phyloP scores from a whole-genome alignment of 2,888 invertebrate species.

The Entomobrya multifasciata region DNA sequence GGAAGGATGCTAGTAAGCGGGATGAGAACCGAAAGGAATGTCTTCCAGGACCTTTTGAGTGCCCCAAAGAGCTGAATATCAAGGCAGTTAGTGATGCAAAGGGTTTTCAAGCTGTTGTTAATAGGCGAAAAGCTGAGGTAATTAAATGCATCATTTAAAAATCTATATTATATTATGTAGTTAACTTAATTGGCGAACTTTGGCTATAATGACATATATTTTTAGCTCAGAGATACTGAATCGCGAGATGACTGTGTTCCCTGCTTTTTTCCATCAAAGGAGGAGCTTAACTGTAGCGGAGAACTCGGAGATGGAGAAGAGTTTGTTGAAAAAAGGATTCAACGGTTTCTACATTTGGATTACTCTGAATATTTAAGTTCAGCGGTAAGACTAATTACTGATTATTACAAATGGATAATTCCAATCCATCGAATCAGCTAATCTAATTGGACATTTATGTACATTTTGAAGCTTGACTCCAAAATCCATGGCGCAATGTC shows the following conservation, averaged over 20 bases:
- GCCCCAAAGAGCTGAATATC: conserved; percentile 6
- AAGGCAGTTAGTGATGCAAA: not conserved
- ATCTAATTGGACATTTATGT: too few species aligned
- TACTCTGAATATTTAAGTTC: conserved; percentile 21
- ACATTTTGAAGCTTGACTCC: not conserved
- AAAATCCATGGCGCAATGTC: conserved; percentile 27
- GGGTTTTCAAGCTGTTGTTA: not conserved
- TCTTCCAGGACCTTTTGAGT: conserved; percentile 41
- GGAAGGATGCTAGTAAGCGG: not conserved
- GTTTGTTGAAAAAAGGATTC: not conserved
- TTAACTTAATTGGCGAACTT: too few species aligned
- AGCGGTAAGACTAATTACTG: not conserved
- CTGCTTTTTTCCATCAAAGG: conserved; percentile 6
- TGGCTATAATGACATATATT: not conserved
- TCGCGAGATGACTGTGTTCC: not conserved
- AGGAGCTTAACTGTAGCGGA: not conserved
- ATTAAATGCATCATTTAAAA: not conserved
- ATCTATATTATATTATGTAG: too few species aligned
- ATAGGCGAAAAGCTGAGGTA: not conserved
- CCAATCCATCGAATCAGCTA: too few species aligned
- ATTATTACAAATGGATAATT: too few species aligned
- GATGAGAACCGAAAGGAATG: conserved; percentile 27
- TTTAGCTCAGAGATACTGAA: not conserved
- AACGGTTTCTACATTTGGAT: not conserved
- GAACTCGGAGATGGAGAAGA: not conserved